phyloP scores from a whole-genome alignment of 2,113 vertebrate genomes.

The Boulengeromyrus knoepffleri region DNA sequence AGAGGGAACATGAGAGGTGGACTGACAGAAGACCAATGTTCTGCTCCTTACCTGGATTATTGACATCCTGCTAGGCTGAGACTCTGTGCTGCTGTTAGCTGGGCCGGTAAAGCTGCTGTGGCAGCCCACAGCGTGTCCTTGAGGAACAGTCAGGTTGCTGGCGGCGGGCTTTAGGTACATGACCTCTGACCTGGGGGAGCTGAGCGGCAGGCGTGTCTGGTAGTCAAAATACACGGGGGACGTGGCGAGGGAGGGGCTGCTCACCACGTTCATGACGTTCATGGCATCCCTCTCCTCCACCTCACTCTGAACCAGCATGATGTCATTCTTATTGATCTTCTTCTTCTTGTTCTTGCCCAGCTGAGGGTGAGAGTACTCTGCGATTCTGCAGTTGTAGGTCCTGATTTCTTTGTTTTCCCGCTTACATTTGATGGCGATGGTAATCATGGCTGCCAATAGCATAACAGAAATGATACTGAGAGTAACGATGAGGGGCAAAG shows the following conservation, averaged over 20 bases:
- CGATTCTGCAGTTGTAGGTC: conserved; percentile 97
- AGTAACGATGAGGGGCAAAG: conserved; percentile 90
- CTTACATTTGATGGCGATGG: conserved; percentile 95
- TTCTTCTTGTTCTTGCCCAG: conserved; percentile 96
- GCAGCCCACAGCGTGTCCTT: conserved; percentile 90
- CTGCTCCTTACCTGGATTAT: conserved; percentile 96
- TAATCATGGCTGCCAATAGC: conserved; percentile 95
- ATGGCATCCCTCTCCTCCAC: conserved; percentile 96
- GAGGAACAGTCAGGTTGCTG: conserved; percentile 96
- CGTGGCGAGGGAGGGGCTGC: conserved; percentile 96
- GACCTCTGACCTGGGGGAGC: conserved; percentile 97
- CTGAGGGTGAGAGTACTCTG: conserved; percentile 95
- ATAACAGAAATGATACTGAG: conserved; percentile 94
- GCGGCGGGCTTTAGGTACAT: conserved; percentile 98
- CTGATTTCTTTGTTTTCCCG: conserved; percentile 98
- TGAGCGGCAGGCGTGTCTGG: conserved; percentile 97
- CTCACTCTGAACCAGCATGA: conserved; percentile 98
- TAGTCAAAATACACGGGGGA: conserved; percentile 99
- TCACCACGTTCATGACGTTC: conserved; percentile 99
- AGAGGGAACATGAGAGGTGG: background rate
- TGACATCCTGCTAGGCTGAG: conserved; percentile 96
- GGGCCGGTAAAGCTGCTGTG: conserved; percentile 98
- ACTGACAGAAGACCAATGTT: conserved; percentile 43
- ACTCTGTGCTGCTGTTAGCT: conserved; percentile 89
- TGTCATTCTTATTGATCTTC: conserved; percentile 94